Percentiles rank a stretch among this genome's conserved stretches.
These are phyloP conservation scores for Drosophila buzzatii DNA, from an alignment of 2,888 invertebrate species.

Conservation along the genomic window DNA sequence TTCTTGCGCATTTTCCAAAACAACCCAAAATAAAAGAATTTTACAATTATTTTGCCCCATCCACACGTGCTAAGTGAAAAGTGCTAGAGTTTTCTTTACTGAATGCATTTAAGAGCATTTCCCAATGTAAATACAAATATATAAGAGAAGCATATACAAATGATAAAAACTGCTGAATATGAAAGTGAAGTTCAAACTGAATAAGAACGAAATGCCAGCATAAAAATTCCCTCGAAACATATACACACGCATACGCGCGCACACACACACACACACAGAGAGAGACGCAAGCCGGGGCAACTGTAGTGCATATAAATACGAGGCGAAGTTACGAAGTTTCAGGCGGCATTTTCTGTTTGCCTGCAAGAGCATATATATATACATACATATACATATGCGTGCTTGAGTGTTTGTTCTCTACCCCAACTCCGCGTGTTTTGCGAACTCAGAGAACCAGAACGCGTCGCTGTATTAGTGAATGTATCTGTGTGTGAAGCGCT, in stretches of 20 bases:
- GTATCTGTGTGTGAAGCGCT: conserved; percentile 13
- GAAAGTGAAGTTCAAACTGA: conserved; percentile 44
- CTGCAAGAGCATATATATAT: neutral
- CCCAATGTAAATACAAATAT: neutral
- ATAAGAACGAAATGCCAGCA: conserved; percentile 66
- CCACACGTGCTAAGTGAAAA: conserved; percentile 35
- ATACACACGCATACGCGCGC: conserved; percentile 14
- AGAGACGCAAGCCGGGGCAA: conserved; percentile 38
- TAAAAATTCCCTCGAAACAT: conserved; percentile 62
- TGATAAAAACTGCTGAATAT: conserved; percentile 19
- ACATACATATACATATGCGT: conserved; percentile 1
- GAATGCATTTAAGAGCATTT: conserved; percentile 65
- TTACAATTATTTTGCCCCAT: neutral
- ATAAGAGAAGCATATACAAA: neutral
- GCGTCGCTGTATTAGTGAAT: conserved; percentile 22
- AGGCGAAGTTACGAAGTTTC: conserved; percentile 39
- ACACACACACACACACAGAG: neutral
- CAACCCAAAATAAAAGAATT: conserved; percentile 15
- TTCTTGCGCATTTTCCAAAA: conserved; percentile 41
- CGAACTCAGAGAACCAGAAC: conserved; percentile 25
- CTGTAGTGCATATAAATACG: conserved; percentile 47
- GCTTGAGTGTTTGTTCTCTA: conserved; percentile 37
- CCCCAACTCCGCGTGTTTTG: conserved; percentile 35
- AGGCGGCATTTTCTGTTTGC: conserved; percentile 49
- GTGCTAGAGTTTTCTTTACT: conserved; percentile 4